Percentiles rank a stretch among this genome's conserved stretches.
phyloP scores from a whole-genome alignment of 2,797 vertebrate species.

The Coregonus sp. region DNA sequence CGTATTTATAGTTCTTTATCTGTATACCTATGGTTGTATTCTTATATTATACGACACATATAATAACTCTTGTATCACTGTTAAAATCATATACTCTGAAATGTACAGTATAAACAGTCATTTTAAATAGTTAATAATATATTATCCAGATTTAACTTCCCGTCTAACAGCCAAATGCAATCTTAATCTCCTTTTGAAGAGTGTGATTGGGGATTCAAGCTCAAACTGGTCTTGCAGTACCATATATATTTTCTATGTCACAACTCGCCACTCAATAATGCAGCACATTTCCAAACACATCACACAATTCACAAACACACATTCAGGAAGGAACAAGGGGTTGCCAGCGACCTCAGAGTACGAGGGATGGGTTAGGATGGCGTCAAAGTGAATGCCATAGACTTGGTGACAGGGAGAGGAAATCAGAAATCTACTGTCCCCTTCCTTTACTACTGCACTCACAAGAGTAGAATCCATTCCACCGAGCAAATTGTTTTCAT shows the following conservation, averaged over 20 bases:
- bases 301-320: constrained; percentile 30
- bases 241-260: not conserved
- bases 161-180: not conserved
- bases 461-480: constrained; percentile 37
- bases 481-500: constrained; percentile 42
- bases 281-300: constrained; percentile 29
- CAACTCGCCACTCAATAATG: not conserved
- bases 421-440: constrained; percentile 38
- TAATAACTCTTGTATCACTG: not conserved
- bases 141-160: constrained; percentile 36
- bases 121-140: constrained; percentile 56
- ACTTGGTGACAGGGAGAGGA: not conserved
- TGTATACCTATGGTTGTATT: not conserved
- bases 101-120: constrained; percentile 71
- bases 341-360: constrained; percentile 52
- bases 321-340: not conserved
- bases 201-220: constrained; percentile 13
- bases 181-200: constrained; percentile 35
- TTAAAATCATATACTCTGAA: constrained; percentile 55
- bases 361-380: constrained; percentile 38
- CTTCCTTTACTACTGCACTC: constrained; percentile 43
- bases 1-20: not conserved
- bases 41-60: constrained; percentile 18
- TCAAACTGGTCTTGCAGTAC: not conserved
- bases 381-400: constrained; percentile 5